These are phyloP conservation scores for Campylomormyrus numenius DNA, from an alignment of 2,113 vertebrate species.

Conservation along the genomic window DNA sequence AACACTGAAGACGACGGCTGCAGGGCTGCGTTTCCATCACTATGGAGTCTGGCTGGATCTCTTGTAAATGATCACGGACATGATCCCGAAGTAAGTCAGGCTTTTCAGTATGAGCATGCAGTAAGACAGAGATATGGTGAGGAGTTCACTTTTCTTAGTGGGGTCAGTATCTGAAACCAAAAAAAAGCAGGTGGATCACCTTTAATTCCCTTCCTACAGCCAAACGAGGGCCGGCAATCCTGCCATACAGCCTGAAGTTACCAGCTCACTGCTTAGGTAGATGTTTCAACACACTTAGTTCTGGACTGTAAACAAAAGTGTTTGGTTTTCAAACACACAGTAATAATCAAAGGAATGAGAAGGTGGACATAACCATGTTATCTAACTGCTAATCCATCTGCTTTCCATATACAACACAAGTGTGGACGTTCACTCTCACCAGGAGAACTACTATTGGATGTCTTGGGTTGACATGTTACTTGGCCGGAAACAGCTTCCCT, in stretches of 20 bases:
- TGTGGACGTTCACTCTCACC: neutral
- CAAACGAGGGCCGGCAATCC: neutral
- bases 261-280: neutral
- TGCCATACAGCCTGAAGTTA: neutral
- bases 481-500: neutral
- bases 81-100: constrained; percentile 6
- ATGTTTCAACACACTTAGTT: neutral
- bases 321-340: no score
- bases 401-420: neutral
- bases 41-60: neutral
- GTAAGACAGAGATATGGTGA: neutral
- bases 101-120: constrained; percentile 21
- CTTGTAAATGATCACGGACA: constrained; percentile 8
- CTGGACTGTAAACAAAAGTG: neutral
- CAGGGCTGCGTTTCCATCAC: neutral
- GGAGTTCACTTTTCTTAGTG: neutral
- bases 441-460: neutral
- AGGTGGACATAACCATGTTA: no score
- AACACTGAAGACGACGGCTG: neutral
- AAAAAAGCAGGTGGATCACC: neutral
- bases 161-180: neutral
- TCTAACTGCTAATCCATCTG: neutral
- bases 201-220: neutral
- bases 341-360: no score
- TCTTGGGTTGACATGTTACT: neutral